Evolutionary conservation across 2,888 invertebrate genomes (phyloP), one percentile per base, ranked within the genome.

Genomic region (Carcina quercana): DNA sequence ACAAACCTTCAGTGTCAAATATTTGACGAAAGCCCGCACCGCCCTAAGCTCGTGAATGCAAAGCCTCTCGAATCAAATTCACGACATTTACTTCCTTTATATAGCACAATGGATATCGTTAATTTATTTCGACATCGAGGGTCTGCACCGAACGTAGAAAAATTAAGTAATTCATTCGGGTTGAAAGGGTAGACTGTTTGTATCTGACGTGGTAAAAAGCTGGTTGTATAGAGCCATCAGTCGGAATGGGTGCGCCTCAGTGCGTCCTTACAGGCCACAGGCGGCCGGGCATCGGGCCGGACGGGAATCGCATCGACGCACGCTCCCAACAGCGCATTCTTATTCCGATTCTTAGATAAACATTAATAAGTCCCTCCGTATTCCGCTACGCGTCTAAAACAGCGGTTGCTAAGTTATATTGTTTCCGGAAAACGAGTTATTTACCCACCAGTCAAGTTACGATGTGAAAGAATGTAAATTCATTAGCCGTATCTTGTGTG

Each of bases 101-200:
- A 53, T 52, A 52, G 43, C 47, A 65, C 65, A 68, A 66, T 67
- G 59, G 61, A 53, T 67, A 64, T 66, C 64, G 65, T 60, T 74
- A 73, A 76, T 76, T 74, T 73, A 75, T 73, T 75, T 74, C 48
- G 74, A 75, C 72, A 59, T 67, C 52, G 56, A 61, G 67, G 69
- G 68, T 61, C 59, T 60, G 61, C 56, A 59, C 56, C 49, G 59
- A 61, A 66, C 66, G 67, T 62, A 65, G 66, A 78, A 72, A 78
- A 79, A 80, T 79, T 79, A 79, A 79, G 76, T 73, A 71, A 82
- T 80, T 79, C 75, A 75, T 80, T 79, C 60, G 66, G 61, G 62
- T 68, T 67, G 73, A 78, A 80, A 74, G 80, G 79, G 78, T 80
- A 60, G 57, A 60, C 60, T 63, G 70, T 61, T 69, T 78, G 75